A percentile compares a stretch with the other conserved stretches of the same genome.
These are phyloP conservation scores for roundworm (Caenorhabditis elegans) DNA, from an alignment of 1,140 invertebrate genomes.

Conservation along the genomic window WBcel235 BX284605.5:9951001-9951500, in stretches of 20 bases:
- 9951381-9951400: not conserved
- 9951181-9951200: too few species aligned
- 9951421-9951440: too few species aligned
- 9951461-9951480: too few species aligned
- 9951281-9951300: conserved; percentile 43
- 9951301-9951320: conserved; percentile 54
- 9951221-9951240: not conserved
- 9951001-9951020: too few species aligned
- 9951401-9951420: too few species aligned
- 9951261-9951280: conserved; percentile 21
- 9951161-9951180: not conserved
- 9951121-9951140: not conserved
- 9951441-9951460: too few species aligned
- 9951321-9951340: conserved; percentile 61
- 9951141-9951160: not conserved
- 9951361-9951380: conserved; percentile 60
- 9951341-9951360: conserved; percentile 59
- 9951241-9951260: not conserved
- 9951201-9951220: not conserved
- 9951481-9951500: too few species aligned
- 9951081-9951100: not conserved
- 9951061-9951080: not conserved
- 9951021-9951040: too few species aligned
- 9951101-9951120: not conserved
- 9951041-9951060: not conserved